Conservation (phyloP, 2,888 invertebrate species). For the Strigamia maritima region DNA sequence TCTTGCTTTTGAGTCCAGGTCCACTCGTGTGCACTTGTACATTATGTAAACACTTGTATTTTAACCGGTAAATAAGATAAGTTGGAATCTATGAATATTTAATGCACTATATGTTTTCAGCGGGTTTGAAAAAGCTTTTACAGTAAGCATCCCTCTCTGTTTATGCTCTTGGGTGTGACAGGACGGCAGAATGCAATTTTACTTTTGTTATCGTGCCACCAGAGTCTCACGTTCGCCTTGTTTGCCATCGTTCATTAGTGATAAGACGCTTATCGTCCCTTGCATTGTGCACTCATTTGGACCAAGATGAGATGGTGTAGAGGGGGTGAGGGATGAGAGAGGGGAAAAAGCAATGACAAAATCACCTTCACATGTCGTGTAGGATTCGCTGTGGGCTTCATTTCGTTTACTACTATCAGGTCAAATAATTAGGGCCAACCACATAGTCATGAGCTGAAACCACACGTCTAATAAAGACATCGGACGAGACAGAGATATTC, state of each 20-base stretch:
- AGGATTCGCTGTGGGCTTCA: not conserved
- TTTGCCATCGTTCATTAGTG: conserved; percentile 23
- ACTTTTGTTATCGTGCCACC: conserved; percentile 23
- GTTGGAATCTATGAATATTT: not conserved
- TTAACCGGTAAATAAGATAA: not conserved
- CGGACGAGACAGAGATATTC: conserved; percentile 1
- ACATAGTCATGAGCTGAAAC: conserved; percentile 19
- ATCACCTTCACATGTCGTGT: conserved; percentile 11
- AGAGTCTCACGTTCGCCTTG: conserved; percentile 19
- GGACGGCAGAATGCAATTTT: conserved; percentile 23
- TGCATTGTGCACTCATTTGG: conserved; percentile 19
- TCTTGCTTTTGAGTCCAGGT: too few species aligned
- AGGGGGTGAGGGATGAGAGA: too few species aligned
- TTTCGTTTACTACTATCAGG: conserved; percentile 1
- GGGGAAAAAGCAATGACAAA: not conserved
- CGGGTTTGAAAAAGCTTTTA: not conserved
- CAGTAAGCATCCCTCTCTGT: not conserved
- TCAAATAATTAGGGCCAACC: conserved; percentile 23
- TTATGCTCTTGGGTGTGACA: not conserved
- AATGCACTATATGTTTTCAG: not conserved
- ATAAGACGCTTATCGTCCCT: conserved; percentile 23
- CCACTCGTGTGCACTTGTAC: conserved; percentile 1
- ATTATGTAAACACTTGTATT: not conserved
- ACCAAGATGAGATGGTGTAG: not conserved
- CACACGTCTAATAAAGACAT: conserved; percentile 12